Evolutionary conservation across 1,140 invertebrate species (phyloP).

Genomic region (Mylabris phalerata): DNA sequence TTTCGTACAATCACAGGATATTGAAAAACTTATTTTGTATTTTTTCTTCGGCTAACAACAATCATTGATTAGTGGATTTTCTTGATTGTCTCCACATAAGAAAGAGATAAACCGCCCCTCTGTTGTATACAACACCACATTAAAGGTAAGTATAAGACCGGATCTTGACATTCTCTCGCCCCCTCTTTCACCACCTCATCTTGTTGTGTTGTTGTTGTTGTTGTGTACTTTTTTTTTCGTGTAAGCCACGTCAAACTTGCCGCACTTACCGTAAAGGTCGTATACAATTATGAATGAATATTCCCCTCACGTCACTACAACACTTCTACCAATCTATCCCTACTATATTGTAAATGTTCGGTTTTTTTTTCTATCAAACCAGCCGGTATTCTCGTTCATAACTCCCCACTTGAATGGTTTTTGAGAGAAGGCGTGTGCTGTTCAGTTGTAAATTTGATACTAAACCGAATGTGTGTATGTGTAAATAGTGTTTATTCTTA

Average conservation of each 20-base stretch:
- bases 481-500: not conserved
- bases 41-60: too few species aligned
- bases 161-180: conserved; percentile 14
- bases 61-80: too few species aligned
- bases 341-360: not conserved
- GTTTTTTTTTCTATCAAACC: not conserved
- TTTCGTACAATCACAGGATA: not conserved
- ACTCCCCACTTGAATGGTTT: conserved; percentile 17
- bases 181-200: not conserved
- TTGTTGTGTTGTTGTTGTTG: too few species aligned
- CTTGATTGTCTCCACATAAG: too few species aligned
- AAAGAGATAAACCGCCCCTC: too few species aligned
- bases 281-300: conserved; percentile 24
- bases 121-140: conserved; percentile 4
- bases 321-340: conserved; percentile 10
- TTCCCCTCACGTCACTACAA: conserved; percentile 1
- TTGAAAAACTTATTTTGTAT: too few species aligned
- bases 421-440: conserved; percentile 19
- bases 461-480: not conserved
- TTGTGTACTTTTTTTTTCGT: too few species aligned
- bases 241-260: too few species aligned
- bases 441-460: conserved; percentile 28
- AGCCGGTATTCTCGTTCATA: conserved; percentile 25
- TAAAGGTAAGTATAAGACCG: conserved; percentile 17
- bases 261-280: conserved; percentile 20